These are phyloP conservation scores for Oophaga pumilio DNA, from an alignment of 2,113 vertebrate genomes.

Conservation along the genomic window DNA sequence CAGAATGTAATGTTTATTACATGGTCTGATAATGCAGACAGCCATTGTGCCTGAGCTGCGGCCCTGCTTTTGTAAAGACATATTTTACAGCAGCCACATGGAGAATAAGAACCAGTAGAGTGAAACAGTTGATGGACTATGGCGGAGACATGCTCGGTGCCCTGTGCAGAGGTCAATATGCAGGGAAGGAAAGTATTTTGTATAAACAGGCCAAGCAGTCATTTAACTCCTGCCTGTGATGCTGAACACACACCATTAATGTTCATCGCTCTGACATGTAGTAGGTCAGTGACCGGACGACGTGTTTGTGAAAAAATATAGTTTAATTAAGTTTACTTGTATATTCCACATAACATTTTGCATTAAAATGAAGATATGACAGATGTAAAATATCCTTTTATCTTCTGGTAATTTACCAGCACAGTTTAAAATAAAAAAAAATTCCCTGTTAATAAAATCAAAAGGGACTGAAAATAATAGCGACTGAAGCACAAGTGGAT, in stretches of 20 bases:
- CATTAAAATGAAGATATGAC: conserved; percentile 60
- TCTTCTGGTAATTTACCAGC: conserved; percentile 9
- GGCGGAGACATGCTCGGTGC: no score
- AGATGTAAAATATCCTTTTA: conserved; percentile 57
- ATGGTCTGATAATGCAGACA: no score
- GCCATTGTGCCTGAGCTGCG: no score
- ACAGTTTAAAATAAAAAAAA: conserved; percentile 53
- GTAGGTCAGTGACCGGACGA: conserved; percentile 75
- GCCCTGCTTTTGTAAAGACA: no score
- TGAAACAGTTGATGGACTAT: no score
- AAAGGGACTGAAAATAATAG: neutral
- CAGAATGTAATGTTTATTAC: no score
- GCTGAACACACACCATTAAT: neutral
- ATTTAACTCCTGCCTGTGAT: no score
- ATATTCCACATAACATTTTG: conserved; percentile 65
- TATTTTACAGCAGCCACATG: no score
- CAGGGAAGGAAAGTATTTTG: no score
- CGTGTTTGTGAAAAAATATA: conserved; percentile 68
- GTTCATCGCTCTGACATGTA: conserved; percentile 33
- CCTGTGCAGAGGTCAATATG: no score
- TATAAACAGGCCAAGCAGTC: no score
- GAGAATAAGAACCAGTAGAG: no score
- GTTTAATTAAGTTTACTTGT: conserved; percentile 63
- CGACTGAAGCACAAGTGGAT: conserved; percentile 57
- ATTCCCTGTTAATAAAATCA: neutral